Evolutionary conservation across 2,797 vertebrate genomes (phyloP).

Genomic region (Xenops minutus): DNA sequence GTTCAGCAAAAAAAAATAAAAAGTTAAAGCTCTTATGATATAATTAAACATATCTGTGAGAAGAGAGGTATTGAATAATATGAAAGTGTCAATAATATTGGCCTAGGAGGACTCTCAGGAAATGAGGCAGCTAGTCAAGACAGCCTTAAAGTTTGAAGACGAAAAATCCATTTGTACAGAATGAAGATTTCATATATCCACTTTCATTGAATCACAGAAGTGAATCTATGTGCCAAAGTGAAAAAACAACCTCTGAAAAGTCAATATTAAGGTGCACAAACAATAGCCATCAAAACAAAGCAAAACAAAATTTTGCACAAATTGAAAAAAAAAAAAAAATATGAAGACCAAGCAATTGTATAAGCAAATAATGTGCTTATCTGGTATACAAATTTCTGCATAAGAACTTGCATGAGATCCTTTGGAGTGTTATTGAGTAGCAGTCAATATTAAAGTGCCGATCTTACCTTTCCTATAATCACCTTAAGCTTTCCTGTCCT

Average conservation of each 20-base stretch:
- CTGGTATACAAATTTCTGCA: neutral
- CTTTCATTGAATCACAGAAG: neutral
- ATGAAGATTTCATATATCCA: neutral
- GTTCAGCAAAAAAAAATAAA: neutral
- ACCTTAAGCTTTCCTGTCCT: neutral
- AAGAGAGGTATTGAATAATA: neutral
- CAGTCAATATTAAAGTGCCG: neutral
- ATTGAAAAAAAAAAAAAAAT: neutral
- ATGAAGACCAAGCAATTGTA: neutral
- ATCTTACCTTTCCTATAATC: neutral
- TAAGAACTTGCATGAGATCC: neutral
- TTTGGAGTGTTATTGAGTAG: neutral
- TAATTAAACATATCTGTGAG: slow-evolving; percentile 16
- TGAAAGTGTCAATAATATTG: neutral
- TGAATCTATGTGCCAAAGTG: neutral
- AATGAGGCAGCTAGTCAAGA: slow-evolving; percentile 12
- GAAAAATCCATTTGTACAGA: neutral
- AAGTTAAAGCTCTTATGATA: neutral
- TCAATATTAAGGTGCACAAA: neutral
- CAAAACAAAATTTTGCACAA: neutral
- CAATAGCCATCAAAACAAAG: neutral
- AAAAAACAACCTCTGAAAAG: neutral
- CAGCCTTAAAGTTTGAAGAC: neutral
- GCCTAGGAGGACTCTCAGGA: neutral
- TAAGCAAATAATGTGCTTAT: neutral